Percentiles rank a stretch among this genome's conserved stretches.
Evolutionary conservation across 2,797 vertebrate species (phyloP).

Genomic region (Distichodus sexfasciatus): DNA sequence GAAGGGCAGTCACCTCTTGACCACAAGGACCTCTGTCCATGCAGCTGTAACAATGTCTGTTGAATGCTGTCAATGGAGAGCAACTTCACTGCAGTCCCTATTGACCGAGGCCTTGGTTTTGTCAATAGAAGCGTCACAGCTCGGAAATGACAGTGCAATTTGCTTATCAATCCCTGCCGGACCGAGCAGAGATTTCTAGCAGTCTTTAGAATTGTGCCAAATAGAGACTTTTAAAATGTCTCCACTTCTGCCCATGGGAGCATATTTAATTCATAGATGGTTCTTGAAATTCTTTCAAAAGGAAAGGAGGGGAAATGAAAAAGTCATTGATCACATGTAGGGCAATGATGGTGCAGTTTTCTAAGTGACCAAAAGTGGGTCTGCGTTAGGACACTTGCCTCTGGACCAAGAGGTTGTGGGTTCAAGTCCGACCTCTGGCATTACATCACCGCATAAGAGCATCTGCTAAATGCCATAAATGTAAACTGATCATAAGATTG

Average conservation of each 20-base stretch:
- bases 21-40: conserved; percentile 29
- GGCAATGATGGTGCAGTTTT: no score
- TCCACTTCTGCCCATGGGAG: background rate
- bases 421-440: no score
- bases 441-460: no score
- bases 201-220: background rate
- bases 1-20: conserved; percentile 51
- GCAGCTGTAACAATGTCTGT: conserved; percentile 44
- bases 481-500: no score
- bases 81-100: conserved; percentile 5
- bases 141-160: background rate
- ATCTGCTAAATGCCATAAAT: no score
- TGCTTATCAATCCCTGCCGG: conserved; percentile 4
- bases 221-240: background rate
- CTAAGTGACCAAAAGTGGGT: no score
- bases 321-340: no score
- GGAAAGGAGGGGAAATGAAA: background rate
- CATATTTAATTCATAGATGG: background rate
- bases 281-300: conserved; percentile 4
- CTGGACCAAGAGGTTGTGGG: no score
- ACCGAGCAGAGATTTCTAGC: conserved; percentile 1
- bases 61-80: background rate
- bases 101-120: conserved; percentile 14
- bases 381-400: no score
- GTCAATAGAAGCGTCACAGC: background rate